Conservation (phyloP, 2,113 vertebrate species). For the Alaudala cheleensis region DNA sequence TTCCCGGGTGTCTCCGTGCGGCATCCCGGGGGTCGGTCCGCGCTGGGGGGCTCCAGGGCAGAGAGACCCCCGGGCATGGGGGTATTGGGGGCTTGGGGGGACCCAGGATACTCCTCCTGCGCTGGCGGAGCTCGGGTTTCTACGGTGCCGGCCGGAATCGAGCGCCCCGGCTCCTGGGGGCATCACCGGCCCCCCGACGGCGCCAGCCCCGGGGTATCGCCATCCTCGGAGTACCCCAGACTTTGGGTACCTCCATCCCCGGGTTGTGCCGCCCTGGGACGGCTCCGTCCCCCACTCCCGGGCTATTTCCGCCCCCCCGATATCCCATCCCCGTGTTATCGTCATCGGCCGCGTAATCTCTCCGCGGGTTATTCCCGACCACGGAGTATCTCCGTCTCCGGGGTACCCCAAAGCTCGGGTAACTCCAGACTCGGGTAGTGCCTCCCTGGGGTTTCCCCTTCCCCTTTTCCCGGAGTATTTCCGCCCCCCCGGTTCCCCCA, state of each 20-base stretch:
- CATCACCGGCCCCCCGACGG: not conserved
- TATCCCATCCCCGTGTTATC: not conserved
- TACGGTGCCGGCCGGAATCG: not conserved
- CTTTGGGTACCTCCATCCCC: not conserved
- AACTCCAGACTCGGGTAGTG: not conserved
- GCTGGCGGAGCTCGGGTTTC: not conserved
- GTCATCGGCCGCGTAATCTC: not conserved
- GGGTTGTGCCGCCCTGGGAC: not conserved
- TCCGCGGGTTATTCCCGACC: not conserved
- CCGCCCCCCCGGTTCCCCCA: not conserved
- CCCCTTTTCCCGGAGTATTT: not conserved
- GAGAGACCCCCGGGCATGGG: not conserved
- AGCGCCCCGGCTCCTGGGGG: not conserved
- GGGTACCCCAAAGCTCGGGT: not conserved
- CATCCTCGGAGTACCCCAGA: not conserved
- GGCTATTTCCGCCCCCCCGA: not conserved
- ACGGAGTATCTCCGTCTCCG: not conserved
- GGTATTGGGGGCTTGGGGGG: not conserved
- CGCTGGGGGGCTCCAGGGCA: not conserved
- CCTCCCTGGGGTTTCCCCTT: not conserved
- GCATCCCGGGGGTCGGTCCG: not conserved
- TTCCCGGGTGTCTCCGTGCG: not conserved
- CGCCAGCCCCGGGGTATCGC: not conserved
- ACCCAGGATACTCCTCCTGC: not conserved
- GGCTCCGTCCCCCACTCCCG: not conserved